Evolutionary conservation across 2,888 invertebrate species (phyloP), one percentile per base, ranked within the genome.

Genomic region (Apomyelois bistriatella): DNA sequence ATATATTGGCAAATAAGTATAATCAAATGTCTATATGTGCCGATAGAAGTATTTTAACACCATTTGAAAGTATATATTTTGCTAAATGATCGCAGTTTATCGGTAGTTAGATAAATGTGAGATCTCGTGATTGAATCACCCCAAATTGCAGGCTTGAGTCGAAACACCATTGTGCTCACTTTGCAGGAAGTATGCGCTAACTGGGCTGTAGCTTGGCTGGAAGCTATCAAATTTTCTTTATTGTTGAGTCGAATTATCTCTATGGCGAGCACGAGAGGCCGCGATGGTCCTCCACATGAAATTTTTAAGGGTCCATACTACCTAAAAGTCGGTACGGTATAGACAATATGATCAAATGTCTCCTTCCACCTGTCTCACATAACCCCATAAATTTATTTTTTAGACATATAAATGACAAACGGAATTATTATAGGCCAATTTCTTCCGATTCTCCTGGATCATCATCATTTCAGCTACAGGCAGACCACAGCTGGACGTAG

Each of bases 91-190:
- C 35, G 16, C 41, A 41, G 35, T 51, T 41, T 51, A 42, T 51
- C 17, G 30, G 28, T 16, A 35, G 17, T 51, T 42, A 41, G 32
- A 51, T 51, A 51, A 17, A 52, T 52, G 42, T 52, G 36, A 22
- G 42, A 52, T 52, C 10, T 59, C 70, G 64, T 69, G 75, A 76
- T 78, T 78, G 76, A 76, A 80, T 77, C 68, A 67, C 70, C 61
- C 63, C 70, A 79, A 77, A 81, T 79, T 81, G 70, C 65, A 70
- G 74, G 65, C 63, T 68, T 54, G 59, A 65, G 56, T 56, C 56
- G 48, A 51, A n/a, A 56, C 41, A 30, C 49, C 16, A 42, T 42
- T 51, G 16, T 36, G 16, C 56, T 47, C 61, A 60, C 56, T 57
- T 61, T 66, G 63, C 56, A 57, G 53, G 62, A 42, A 51, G 22